Percentiles rank a stretch among this genome's conserved stretches.
These are phyloP conservation scores for Enteromius radiatus DNA, from an alignment of 2,797 vertebrate species.

Conservation along the genomic window DNA sequence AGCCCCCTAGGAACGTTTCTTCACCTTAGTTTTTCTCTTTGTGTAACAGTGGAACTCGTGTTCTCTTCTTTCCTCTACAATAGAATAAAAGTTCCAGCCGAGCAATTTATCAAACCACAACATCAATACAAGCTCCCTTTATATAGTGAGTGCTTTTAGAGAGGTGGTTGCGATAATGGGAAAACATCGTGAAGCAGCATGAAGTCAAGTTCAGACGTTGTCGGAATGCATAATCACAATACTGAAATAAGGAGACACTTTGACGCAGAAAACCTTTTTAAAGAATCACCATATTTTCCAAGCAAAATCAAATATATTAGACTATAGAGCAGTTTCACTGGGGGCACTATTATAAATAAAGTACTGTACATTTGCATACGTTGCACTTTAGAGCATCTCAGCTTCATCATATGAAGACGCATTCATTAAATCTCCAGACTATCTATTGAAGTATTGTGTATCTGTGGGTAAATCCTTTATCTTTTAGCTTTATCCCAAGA, in stretches of 20 bases:
- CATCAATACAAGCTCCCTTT: constrained; percentile 42
- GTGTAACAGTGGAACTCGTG: not conserved
- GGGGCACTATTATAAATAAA: constrained; percentile 1
- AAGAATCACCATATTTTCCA: not conserved
- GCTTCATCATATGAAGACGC: not conserved
- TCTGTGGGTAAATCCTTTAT: not conserved
- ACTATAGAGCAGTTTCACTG: not conserved
- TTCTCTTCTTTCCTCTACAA: constrained; percentile 29
- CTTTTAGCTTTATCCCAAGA: not conserved
- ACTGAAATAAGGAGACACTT: not conserved
- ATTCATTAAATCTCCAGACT: not conserved
- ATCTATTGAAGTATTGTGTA: not conserved
- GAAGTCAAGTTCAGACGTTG: constrained; percentile 15
- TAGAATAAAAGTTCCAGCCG: constrained; percentile 21
- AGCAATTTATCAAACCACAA: constrained; percentile 45
- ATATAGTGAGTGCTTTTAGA: constrained; percentile 30
- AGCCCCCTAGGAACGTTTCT: constrained; percentile 25
- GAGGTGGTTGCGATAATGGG: constrained; percentile 25
- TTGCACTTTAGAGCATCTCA: not conserved
- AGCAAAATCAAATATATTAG: not conserved
- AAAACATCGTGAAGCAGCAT: constrained; percentile 26
- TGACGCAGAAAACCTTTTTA: not conserved
- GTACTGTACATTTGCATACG: not conserved
- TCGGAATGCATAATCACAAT: constrained; percentile 35
- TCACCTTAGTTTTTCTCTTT: constrained; percentile 13